phyloP scores from a whole-genome alignment of 2,797 vertebrate species.

The Anguilla anguilla region DNA sequence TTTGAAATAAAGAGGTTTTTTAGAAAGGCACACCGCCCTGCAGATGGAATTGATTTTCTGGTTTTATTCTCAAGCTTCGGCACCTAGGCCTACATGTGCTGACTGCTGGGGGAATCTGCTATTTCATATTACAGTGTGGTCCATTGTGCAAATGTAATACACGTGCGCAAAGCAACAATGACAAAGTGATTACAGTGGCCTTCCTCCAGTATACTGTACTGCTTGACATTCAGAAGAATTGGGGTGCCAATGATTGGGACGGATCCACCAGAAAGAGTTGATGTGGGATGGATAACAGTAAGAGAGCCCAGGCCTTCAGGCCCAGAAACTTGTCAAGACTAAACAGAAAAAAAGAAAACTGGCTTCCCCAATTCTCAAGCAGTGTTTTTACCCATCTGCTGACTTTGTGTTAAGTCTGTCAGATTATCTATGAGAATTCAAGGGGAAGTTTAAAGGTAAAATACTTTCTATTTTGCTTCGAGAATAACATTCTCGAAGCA shows the following conservation, averaged over 20 bases:
- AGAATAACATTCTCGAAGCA: background rate
- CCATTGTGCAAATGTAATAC: conserved; percentile 7
- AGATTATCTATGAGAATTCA: background rate
- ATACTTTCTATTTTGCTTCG: background rate
- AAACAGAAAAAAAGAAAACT: background rate
- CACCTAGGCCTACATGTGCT: conserved; percentile 12
- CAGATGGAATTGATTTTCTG: conserved; percentile 24
- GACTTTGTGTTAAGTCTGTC: too few species aligned
- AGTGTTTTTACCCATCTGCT: background rate
- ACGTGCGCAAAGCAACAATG: background rate
- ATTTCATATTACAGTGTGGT: background rate
- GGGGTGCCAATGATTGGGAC: background rate
- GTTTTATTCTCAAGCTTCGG: background rate
- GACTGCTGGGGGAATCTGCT: conserved; percentile 3
- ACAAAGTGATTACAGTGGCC: conserved; percentile 1
- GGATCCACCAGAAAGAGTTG: too few species aligned
- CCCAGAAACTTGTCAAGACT: background rate
- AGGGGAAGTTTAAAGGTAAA: background rate
- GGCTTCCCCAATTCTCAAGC: background rate
- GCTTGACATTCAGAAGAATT: background rate
- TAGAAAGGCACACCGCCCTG: conserved; percentile 1
- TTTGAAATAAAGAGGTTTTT: background rate
- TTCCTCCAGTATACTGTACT: background rate
- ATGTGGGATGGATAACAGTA: background rate
- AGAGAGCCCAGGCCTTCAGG: background rate